These are phyloP conservation scores for Actenoides lindsayi DNA, from an alignment of 2,113 vertebrate species.

Conservation along the genomic window DNA sequence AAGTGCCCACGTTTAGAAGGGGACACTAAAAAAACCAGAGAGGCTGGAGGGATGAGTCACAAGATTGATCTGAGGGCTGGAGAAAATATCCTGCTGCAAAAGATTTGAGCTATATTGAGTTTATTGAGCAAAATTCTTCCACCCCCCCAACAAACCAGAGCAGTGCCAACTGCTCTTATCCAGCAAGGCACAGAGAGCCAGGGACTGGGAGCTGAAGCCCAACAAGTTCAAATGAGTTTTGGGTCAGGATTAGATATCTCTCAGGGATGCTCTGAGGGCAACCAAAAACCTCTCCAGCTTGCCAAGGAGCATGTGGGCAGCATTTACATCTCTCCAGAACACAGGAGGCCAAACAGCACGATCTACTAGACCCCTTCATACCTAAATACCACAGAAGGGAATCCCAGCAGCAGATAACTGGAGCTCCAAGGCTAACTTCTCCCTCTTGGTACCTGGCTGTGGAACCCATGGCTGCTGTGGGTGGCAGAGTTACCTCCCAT, in stretches of 20 bases:
- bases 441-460: rapidly evolving
- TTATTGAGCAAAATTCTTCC: not conserved
- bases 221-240: not conserved
- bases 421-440: not conserved
- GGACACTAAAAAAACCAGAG: not conserved
- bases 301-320: rapidly evolving
- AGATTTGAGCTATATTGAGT: not conserved
- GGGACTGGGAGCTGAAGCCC: not conserved
- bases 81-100: not conserved
- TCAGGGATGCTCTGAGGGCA: not conserved
- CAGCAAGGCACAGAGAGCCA: not conserved
- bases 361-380: not conserved
- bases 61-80: not conserved
- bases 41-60: not conserved
- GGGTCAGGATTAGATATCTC: not conserved
- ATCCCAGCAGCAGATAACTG: not conserved
- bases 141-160: not conserved
- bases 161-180: not conserved
- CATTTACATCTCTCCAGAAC: not conserved
- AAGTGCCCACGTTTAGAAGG: not conserved
- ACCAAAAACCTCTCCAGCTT: not conserved
- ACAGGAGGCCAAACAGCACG: rapidly evolving
- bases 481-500: not conserved
- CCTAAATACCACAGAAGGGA: not conserved
- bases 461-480: not conserved